Evolutionary conservation across 2,797 vertebrate species (phyloP).

Genomic region (Anguilla megastoma): DNA sequence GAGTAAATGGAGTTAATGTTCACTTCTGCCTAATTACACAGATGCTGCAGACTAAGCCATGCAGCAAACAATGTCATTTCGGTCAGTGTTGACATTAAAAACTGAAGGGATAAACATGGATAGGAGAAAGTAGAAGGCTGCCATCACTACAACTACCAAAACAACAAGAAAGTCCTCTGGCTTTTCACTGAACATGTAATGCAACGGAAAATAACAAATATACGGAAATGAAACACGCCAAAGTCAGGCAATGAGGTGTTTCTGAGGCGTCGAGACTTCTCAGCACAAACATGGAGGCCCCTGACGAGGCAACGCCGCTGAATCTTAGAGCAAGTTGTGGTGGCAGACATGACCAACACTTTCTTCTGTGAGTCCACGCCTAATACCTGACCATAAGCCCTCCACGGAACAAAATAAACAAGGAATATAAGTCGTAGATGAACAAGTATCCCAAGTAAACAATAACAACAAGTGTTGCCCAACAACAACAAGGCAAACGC

Average conservation of each 20-base stretch:
- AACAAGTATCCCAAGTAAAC: neutral
- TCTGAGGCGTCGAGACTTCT: neutral
- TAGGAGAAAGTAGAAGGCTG: neutral
- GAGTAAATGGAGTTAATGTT: neutral
- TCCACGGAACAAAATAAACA: neutral
- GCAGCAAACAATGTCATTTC: neutral
- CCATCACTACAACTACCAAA: neutral
- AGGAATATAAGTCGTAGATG: neutral
- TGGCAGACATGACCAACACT: too few species aligned
- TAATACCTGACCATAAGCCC: neutral
- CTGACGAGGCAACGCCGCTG: too few species aligned
- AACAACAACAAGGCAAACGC: too few species aligned
- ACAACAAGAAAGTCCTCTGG: neutral
- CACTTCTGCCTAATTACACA: neutral
- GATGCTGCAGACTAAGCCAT: neutral
- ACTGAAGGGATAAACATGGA: neutral
- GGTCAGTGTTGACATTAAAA: neutral
- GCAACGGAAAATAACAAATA: neutral
- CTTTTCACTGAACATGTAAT: neutral
- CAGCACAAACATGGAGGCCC: neutral
- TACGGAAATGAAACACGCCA: neutral
- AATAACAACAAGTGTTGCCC: neutral
- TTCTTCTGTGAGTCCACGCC: neutral
- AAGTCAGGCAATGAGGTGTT: neutral
- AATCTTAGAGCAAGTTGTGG: too few species aligned